Conservation (phyloP, 23 tunicate genomes). For the Halocynthia aurantium region DNA sequence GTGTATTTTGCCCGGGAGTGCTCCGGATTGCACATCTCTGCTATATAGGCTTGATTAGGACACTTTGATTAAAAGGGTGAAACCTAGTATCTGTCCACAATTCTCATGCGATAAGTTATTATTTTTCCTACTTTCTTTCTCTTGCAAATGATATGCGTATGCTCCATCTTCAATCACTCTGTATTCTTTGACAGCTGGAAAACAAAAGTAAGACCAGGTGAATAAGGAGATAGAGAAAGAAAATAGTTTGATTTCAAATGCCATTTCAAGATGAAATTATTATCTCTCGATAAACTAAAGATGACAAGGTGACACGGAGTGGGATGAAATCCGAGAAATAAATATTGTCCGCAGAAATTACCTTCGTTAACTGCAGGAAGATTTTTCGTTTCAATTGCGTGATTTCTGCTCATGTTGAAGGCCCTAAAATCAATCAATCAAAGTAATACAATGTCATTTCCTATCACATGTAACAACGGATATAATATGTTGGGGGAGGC, state of each 20-base stretch:
- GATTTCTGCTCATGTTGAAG: slow-evolving; percentile 1
- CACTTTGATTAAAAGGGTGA: neutral
- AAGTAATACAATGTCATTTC: neutral
- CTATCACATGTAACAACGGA: neutral
- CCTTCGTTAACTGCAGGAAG: slow-evolving; percentile 17
- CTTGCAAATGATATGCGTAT: slow-evolving; percentile 62
- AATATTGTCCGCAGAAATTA: neutral
- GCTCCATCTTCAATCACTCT: slow-evolving; percentile 92
- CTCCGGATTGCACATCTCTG: too few relatives aligned
- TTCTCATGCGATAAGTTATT: neutral
- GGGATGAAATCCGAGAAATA: neutral
- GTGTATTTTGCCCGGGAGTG: too few relatives aligned
- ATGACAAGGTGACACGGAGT: neutral
- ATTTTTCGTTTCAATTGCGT: slow-evolving; percentile 10
- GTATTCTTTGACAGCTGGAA: slow-evolving; percentile 69
- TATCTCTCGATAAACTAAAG: too few relatives aligned
- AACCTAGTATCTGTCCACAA: neutral
- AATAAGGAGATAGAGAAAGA: neutral
- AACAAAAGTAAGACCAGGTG: neutral
- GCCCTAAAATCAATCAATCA: neutral
- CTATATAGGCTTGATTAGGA: neutral
- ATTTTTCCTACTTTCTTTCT: slow-evolving; percentile 55
- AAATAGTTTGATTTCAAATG: neutral
- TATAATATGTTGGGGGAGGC: neutral
- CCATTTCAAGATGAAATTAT: too few relatives aligned